A percentile compares a stretch with the other conserved stretches of the same genome.
These are phyloP conservation scores for Loriculus beryllinus DNA, from an alignment of 2,797 vertebrate species.

Conservation along the genomic window DNA sequence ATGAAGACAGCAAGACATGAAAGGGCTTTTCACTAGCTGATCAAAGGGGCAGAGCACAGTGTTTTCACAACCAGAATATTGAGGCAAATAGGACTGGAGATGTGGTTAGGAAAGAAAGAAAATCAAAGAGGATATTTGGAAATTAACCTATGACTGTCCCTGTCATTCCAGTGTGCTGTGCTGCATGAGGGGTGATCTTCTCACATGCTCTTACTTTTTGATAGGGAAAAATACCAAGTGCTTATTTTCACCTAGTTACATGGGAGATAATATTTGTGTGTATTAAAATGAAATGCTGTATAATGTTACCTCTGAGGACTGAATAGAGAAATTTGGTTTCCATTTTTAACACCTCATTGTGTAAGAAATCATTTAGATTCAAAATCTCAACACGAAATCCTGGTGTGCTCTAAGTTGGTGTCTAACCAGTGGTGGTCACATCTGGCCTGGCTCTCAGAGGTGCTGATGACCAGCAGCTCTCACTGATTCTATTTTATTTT, in stretches of 20 bases:
- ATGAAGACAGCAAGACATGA: slow-evolving; percentile 48
- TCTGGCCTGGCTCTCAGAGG: not conserved
- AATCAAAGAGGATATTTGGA: not conserved
- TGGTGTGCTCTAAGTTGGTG: not conserved
- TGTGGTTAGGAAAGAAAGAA: not conserved
- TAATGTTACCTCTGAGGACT: accelerated
- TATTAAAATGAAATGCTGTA: not conserved
- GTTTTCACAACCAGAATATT: not conserved
- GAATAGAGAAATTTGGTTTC: not conserved
- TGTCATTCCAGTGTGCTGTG: not conserved
- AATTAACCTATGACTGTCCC: not conserved
- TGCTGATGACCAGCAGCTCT: not conserved
- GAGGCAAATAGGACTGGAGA: not conserved
- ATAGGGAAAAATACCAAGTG: not conserved
- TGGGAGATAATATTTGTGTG: not conserved
- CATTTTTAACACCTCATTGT: not conserved
- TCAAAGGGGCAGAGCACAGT: slow-evolving; percentile 30
- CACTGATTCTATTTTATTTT: no score
- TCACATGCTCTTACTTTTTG: accelerated
- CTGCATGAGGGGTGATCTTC: not conserved
- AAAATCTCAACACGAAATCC: not conserved
- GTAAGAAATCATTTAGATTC: not conserved
- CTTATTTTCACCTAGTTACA: not conserved
- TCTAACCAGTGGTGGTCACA: not conserved
- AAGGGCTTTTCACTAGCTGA: slow-evolving; percentile 32